Base-by-base conservation (phyloP, 2,113 vertebrate species). In the Etheostoma cragini region DNA sequence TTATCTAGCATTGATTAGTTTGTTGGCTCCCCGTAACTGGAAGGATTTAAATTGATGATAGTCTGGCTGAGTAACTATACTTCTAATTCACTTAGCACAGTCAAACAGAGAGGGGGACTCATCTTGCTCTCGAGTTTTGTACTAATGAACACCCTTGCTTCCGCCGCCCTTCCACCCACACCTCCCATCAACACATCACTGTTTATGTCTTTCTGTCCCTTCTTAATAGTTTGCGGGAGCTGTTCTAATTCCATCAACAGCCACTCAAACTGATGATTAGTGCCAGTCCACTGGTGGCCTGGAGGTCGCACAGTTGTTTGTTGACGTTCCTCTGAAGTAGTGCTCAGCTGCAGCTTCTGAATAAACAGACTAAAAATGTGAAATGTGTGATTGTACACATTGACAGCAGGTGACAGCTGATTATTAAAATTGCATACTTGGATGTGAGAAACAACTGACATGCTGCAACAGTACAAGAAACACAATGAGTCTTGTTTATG, bases 201-300 rank as follows among this genome's bases (percentile, higher is more conserved):
- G 86, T 93, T 97, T 96, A 96, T 96, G 89, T 80, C 95, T 94
- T 95, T 92, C 91, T 95, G 93, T 96, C 95, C 96, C 93, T 95
- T 96, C 96, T 96, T 97, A 96, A 95, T 94, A 96, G 88, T 96
- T 96, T 92, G 94, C 95, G 95, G 94, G 85, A 90, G 94, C 94
- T 92, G 92, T 91, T 89, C 94, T 96, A 95, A 96, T 96, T 96
- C 95, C 15, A 76, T 91, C 90, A 96, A 89, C 93, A 92, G 91
- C 87, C 88, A 90, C 94, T 92, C 92, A 94, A 80, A 82, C 90
- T 94, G 93, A 95, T 92, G 87, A 92, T 94, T 90, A 92, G 87
- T 91, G 87, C 92, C 89, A 92, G 91, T 89, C 88, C 72, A 78
- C 88, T 84, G 76, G 84, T 88, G 91, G 89, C 89, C 85, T 79